These are phyloP conservation scores for Actinemys pallida DNA, from an alignment of 2,113 vertebrate species.

Conservation along the genomic window DNA sequence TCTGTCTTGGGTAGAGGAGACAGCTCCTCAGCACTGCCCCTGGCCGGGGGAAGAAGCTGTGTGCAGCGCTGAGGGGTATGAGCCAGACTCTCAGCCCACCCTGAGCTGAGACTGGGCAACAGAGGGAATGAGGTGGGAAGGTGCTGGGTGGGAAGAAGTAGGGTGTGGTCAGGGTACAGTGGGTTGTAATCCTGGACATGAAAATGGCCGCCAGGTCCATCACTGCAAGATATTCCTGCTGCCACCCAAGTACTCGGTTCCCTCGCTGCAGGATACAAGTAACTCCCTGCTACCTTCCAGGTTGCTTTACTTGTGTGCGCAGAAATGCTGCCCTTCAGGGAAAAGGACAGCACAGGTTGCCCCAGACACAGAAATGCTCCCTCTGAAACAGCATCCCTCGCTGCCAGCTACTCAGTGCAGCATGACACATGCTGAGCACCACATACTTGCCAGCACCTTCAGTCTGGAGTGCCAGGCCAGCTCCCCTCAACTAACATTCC, in stretches of 20 bases:
- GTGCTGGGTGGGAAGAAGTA: background rate
- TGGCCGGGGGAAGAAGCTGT: background rate
- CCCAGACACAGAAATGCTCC: background rate
- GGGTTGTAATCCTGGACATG: background rate
- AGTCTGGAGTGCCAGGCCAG: background rate
- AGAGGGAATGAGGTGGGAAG: background rate
- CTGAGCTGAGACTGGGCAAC: background rate
- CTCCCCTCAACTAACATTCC: background rate
- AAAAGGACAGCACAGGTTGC: background rate
- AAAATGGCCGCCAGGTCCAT: background rate
- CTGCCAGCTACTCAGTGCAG: background rate
- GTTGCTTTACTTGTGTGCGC: background rate
- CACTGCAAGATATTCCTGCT: background rate
- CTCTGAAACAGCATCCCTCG: fast-evolving
- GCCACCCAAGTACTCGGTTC: background rate
- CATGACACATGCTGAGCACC: background rate
- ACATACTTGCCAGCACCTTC: background rate
- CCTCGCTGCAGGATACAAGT: background rate
- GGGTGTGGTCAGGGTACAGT: background rate
- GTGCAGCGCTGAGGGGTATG: fast-evolving
- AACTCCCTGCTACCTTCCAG: background rate
- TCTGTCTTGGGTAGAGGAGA: background rate
- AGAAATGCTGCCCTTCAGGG: background rate
- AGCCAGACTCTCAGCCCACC: background rate
- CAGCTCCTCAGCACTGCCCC: background rate